Base-by-base conservation (phyloP, 1,140 invertebrate genomes). In the Drosophila yakuba region DNA sequence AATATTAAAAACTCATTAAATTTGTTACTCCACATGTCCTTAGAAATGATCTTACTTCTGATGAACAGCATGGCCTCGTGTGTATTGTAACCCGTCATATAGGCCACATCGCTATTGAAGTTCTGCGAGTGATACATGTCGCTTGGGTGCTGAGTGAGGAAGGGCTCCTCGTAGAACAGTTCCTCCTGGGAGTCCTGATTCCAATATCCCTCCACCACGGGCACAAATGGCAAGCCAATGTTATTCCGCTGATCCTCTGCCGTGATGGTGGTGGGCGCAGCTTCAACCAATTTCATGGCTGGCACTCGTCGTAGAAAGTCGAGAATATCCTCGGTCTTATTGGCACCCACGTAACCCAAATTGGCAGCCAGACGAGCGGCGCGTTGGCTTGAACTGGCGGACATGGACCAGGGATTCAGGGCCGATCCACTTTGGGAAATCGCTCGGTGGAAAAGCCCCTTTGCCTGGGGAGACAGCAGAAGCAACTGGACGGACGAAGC, bases 381-480 rank as follows among this genome's bases (percentile, higher is more conserved):
- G 39, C 85, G 44, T 32, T 82, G 60, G 2, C 66, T 54, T 1
- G 73, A 79, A 15, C 78, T 90, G 14, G 67, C 67, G 0, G 78
- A 59, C 85, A 90, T 90, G 44, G 85, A 90, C 85, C 85, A 90
- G 20, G 85, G 85, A 63, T 61, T 94, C 88, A 86, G 93, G 0
- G 95, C 94, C 4, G 94, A 94, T 0, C 96, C 96, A 74, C 95
- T 95, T 92, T 95, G 94, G 3, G 94, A 91, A 25, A 96, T 95
- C 1, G 93, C 95, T 77, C 94, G 94, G 69, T 94, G 95, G 69
- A 96, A 95, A 4, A 95, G 80, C 57, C 93, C 93, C 76, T 93
- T 93, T 0, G 93, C 90, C 35, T 93, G 51, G 0, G 94, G 93
- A 25, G 94, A 94, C 3, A 94, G 91, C n/a, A 94, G 92, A 3